phyloP scores from a whole-genome alignment of 2,888 invertebrate genomes.

The Agrotis ipsilon region DNA sequence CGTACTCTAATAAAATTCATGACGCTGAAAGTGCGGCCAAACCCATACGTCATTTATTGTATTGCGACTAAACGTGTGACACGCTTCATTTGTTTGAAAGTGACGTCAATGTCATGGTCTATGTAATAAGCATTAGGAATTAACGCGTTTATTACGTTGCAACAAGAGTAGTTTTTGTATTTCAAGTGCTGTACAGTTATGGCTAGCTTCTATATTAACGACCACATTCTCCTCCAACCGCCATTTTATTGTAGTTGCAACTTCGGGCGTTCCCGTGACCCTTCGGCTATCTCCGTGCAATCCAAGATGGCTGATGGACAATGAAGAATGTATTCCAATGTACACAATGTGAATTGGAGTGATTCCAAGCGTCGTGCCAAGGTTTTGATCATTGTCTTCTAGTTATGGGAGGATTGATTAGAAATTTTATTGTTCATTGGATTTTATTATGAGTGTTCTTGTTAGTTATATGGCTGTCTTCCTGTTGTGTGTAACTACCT shows the following conservation, averaged over 20 bases:
- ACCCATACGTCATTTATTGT: background rate
- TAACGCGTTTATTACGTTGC: background rate
- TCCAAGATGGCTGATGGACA: conserved; percentile 10
- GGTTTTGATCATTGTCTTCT: conserved; percentile 34
- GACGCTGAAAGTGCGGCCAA: background rate
- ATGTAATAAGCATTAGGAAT: background rate
- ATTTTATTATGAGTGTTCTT: background rate
- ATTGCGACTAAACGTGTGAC: background rate
- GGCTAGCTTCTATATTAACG: background rate
- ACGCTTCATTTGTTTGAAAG: background rate
- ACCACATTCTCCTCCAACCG: conserved; percentile 14
- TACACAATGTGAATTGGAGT: conserved; percentile 58
- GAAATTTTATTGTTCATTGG: conserved; percentile 22
- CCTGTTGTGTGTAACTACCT: background rate
- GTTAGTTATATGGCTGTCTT: background rate
- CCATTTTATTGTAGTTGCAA: background rate
- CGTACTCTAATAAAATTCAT: background rate
- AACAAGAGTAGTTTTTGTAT: background rate
- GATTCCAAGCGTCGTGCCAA: conserved; percentile 45
- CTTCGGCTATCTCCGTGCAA: conserved; percentile 32
- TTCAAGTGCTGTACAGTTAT: background rate
- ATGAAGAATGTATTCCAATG: conserved; percentile 34
- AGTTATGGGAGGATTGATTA: conserved; percentile 28
- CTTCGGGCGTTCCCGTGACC: conserved; percentile 17
- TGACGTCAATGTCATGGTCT: background rate